A percentile compares a stretch with the other conserved stretches of the same genome.
Evolutionary conservation across 2,888 invertebrate genomes (phyloP).

Genomic region (Melipona beecheii): DNA sequence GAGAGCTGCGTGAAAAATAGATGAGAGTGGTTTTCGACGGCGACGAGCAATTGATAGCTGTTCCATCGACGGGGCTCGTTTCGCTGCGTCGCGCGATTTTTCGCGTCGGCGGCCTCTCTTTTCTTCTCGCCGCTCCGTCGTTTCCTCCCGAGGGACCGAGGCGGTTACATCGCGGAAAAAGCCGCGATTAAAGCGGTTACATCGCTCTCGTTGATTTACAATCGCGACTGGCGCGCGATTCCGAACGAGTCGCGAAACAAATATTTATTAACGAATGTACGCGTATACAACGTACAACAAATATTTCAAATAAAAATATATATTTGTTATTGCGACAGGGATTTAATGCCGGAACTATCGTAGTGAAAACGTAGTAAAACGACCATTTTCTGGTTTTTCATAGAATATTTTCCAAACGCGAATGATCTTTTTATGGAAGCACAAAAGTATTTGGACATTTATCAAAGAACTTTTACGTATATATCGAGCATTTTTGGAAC

Average conservation of each 20-base stretch:
- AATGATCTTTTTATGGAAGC: too few species aligned
- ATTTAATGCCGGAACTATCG: too few species aligned
- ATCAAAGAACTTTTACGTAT: too few species aligned
- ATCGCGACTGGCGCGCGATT: conserved; percentile 18
- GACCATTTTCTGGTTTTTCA: too few species aligned
- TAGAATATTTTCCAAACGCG: too few species aligned
- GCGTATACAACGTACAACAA: not conserved
- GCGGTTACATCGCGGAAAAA: conserved; percentile 6
- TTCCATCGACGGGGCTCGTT: conserved; percentile 61
- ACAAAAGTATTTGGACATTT: too few species aligned
- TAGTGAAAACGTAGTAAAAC: too few species aligned
- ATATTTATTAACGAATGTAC: not conserved
- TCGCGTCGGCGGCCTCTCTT: conserved; percentile 46
- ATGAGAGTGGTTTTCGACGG: conserved; percentile 72
- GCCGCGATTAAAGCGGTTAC: conserved; percentile 26
- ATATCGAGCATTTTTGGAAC: too few species aligned
- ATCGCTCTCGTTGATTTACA: conserved; percentile 48
- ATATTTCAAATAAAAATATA: not conserved
- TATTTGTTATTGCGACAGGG: too few species aligned
- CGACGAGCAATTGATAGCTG: conserved; percentile 76
- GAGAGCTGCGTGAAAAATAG: conserved; percentile 75
- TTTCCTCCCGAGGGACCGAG: conserved; percentile 24
- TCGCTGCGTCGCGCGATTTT: conserved; percentile 53
- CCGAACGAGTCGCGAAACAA: conserved; percentile 12
- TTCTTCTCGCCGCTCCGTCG: conserved; percentile 14